Evolutionary conservation across 2,797 vertebrate genomes (phyloP), one percentile per base, ranked within the genome.

Genomic region (Lutjanus campechanus): DNA sequence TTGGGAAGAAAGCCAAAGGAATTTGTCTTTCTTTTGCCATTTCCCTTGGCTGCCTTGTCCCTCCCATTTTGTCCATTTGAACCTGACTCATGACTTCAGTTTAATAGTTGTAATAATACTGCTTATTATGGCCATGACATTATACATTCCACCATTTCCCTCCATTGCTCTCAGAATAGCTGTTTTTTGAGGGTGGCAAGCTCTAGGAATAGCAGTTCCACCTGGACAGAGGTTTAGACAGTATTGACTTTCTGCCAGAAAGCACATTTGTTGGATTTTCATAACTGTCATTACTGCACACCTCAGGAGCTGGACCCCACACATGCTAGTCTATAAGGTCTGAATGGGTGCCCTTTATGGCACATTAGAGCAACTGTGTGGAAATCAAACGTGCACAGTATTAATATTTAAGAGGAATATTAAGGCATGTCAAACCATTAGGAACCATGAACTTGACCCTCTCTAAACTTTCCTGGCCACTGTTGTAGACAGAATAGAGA

Each of bases 371-470:
- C 61, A 90, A 92, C 85, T 81, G 89, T 89, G 90, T 85, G 64
- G 44, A 93, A 91, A 90, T 90, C 85, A 88, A 93, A 92, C 47
- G 66, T 91, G 89, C 85, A 65, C 85, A 75, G 71, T 88, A 85
- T 91, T 92, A 92, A 93, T 91, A 90, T 91, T 92, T 90, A 88
- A 90, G 76, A 68, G 67, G 81, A 92, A 85, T 92, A 92, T 94
- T 87, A 93, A 92, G 86, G 77, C 84, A 85, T 77, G 87, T 88
- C 88, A 89, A 90, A 84, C 88, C 88, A 89, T 88, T 87, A 88
- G 75, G 78, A 92, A 81, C 83, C 81, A 58, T 69, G 88, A 89
- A 84, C 89, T 75, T 84, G 92, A 92, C 88, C 91, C 90, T 85
- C 64, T 82, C 91, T 88, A 85, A 94, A 94, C 89, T 94, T 94